Base-by-base conservation (phyloP, 1,140 invertebrate species). In the Dreissena rostriformis region DNA sequence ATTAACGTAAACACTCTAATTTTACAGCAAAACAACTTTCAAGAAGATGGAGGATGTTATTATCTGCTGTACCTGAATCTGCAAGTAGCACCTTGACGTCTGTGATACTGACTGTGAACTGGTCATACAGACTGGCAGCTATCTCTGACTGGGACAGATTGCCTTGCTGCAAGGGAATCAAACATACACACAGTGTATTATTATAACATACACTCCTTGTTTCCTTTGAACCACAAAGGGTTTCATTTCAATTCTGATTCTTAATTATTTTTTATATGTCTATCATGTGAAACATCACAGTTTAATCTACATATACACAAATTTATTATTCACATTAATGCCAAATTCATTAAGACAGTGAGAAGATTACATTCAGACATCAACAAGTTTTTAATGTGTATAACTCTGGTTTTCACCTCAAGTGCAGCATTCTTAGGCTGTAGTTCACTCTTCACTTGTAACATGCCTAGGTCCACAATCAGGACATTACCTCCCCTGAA, bases 101-200 rank as follows among this genome's bases (percentile, higher is more conserved):
- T 70, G 95, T 95, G 72, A 96, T 95, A 83, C 95, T 95, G 7
- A 97, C 94, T 86, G 96, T 95, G 74, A 97, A 95, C 87, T 97
- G 94, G 87, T 97, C 96, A 88, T 97, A 97, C 1, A 97, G 93
- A 77, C 96, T 94, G 92, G 97, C 96, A 90, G 97, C 96, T 22
- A 97, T 92, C 94, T 97, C 96, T 95, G 97, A 97, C 88, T 96
- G 71, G 11, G 80, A 82, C 29, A 82, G 57, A 53, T 82, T 82
- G 17, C 80, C 80, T 68, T 82, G 63, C 80, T 82, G 71, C 24
- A 82, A 82, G 15, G 2, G 8, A 39, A 39, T 39, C 8, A 5
- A 39, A 39, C 39, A 39, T 39, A 5, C 2, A 39, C 2, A 39
- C 8, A 5, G 39, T 39, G 8, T 5, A 39, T n/a, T 39, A 39